Evolutionary conservation across 2,797 vertebrate genomes (phyloP), one percentile per base, ranked within the genome.

Genomic region (Acipenser ruthenus): DNA sequence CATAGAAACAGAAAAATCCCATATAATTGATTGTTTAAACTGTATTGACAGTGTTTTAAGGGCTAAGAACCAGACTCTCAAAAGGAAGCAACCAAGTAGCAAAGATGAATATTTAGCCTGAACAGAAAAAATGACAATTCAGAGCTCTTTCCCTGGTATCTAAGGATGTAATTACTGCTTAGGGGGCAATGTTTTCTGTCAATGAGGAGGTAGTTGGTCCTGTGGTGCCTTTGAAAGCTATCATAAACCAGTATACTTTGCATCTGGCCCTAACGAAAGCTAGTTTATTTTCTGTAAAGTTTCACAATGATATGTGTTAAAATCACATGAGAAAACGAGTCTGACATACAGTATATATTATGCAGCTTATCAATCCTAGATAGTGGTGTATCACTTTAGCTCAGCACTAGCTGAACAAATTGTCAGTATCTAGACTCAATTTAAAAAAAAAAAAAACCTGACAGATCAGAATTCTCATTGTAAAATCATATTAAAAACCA

Each of bases 371-470:
- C 86, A 87, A 84, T 89, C 86, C 87, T 81, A 80, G 83, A 84
- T 86, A 86, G 80, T 86, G 86, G 84, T 80, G 86, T 88, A 88
- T 88, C 83, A 85, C 37, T 37, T 37, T 37, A 37, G 37, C 37
- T 37, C 37, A 37, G 37, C 37, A 37, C 84, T 84, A 80, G 80
- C 84, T 80, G 84, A 88, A 87, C 85, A 88, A 89, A 89, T 86
- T 87, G 84, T 88, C 84, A 87, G 86, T 88, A 90, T 90, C 86
- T 88, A 89, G 88, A 89, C 83, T 87, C 84, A 87, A 88, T 90
- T 89, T 90, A 82, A 84, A 80, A 83, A 91, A 89, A 23, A 37
- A 18, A 18, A 18, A 18, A 18, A 18, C 18, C 37, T 87, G 86
- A 89, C 84, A 86, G 84, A 81, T 86, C 74, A 75, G 83, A 87